Evolutionary conservation across 2,888 invertebrate genomes (phyloP), one percentile per base, ranked within the genome.

Genomic region (Tetragonisca angustula): DNA sequence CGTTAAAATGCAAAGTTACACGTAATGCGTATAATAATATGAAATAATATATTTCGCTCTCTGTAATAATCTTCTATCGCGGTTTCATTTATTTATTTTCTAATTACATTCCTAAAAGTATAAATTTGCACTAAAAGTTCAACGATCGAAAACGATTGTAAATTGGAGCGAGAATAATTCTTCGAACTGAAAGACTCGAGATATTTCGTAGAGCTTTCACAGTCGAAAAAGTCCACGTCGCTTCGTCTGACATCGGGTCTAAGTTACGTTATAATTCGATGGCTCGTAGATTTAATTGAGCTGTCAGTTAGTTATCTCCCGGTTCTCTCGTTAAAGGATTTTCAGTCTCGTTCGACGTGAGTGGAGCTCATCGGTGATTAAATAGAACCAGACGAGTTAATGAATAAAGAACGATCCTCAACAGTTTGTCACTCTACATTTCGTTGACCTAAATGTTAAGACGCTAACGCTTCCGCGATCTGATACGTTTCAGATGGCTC

Each of bases 391-490:
- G 21, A 32, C 32, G 62, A 21, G 32, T 64, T 36, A 36, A 64
- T 64, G 64, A 50, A 68, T 68, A 68, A 24, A 50, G 24, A 68
- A 68, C 17, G 36, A 5, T 2, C 27, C 21, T 50, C 19, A 9
- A 24, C 49, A 49, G 19, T 24, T n/a, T 24, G 61, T 24, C 61
- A 32, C 52, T 32, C 5, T 2, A 32, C 49, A 4, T 13, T 64
- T 32, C 32, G 27, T 54, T 32, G 32, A 15, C 52, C 52, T 27
- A 32, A 69, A 69, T 69, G 69, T 52, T 69, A 21, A 69, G 32
- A 54, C 21, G 6, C 69, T 3, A 21, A 32, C 69, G 21, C 52
- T 27, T 54, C 11, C 24, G 27, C 9, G 24, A 50, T 68, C 52
- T 54, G 52, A 69, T 69, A 52, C 32, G 21, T 54, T 32, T 69